phyloP scores from a whole-genome alignment of 2,113 vertebrate species.

The Lophura nycthemera region DNA sequence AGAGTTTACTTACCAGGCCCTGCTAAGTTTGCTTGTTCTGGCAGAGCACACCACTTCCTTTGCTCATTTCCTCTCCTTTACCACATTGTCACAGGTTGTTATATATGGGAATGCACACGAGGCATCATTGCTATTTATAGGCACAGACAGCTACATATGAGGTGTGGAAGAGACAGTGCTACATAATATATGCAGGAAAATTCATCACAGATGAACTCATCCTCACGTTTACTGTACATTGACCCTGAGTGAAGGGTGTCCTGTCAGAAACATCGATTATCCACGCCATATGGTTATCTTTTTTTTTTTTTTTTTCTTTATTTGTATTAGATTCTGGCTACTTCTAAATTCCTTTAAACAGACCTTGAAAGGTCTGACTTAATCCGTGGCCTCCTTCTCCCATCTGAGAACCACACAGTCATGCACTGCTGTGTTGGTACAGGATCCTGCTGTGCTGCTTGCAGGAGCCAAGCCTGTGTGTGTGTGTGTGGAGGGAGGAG shows the following conservation, averaged over 20 bases:
- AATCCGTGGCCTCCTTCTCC: background rate
- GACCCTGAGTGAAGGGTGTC: background rate
- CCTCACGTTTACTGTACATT: background rate
- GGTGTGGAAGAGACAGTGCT: background rate
- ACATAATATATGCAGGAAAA: background rate
- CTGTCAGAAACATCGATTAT: background rate
- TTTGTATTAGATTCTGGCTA: background rate
- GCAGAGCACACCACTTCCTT: constrained; percentile 26
- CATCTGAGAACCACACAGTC: background rate
- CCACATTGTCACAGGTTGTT: constrained; percentile 40
- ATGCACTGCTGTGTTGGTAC: background rate
- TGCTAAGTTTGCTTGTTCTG: background rate
- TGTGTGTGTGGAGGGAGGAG: background rate
- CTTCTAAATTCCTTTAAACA: background rate
- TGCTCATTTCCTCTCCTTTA: constrained; percentile 34
- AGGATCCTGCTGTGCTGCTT: background rate
- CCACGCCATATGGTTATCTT: background rate
- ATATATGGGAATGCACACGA: constrained; percentile 19
- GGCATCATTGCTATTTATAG: constrained; percentile 54
- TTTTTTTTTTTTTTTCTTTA: background rate
- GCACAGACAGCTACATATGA: constrained; percentile 11
- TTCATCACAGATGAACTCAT: background rate
- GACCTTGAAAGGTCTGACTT: background rate
- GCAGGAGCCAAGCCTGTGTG: background rate
- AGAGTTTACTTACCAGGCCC: background rate